Conservation (phyloP, 2,888 invertebrate genomes). For the Suillia variegata region DNA sequence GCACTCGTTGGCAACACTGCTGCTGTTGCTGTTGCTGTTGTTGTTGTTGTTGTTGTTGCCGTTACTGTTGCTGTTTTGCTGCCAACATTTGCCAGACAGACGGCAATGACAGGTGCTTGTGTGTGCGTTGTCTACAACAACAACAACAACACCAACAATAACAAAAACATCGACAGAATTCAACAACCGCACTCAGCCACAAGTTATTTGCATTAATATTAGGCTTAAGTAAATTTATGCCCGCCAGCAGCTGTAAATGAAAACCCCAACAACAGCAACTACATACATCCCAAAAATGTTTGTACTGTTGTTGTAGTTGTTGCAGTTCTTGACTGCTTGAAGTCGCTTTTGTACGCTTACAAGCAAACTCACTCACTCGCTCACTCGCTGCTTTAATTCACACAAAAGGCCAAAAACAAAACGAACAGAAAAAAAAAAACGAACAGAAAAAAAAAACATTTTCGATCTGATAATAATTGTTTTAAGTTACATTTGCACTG, state of each 20-base stretch:
- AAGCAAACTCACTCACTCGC: slow-evolving; percentile 17
- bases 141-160: too few relatives aligned
- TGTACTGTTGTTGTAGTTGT: neutral
- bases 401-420: too few relatives aligned
- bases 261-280: slow-evolving; percentile 4
- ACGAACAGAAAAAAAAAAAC: too few relatives aligned
- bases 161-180: too few relatives aligned
- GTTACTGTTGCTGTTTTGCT: too few relatives aligned
- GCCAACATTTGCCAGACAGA: slow-evolving; percentile 8
- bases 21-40: too few relatives aligned
- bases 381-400: too few relatives aligned
- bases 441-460: too few relatives aligned
- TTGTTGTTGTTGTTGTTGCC: too few relatives aligned
- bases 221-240: slow-evolving; percentile 48
- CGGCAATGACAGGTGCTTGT: slow-evolving; percentile 53
- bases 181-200: slow-evolving; percentile 18
- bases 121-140: slow-evolving; percentile 33
- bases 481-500: slow-evolving; percentile 23
- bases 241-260: slow-evolving; percentile 41
- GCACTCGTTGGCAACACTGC: too few relatives aligned
- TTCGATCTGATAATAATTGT: slow-evolving; percentile 21
- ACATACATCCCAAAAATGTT: neutral
- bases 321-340: too few relatives aligned
- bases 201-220: slow-evolving; percentile 53
- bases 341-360: too few relatives aligned